phyloP scores from a whole-genome alignment of 2,113 vertebrate genomes.

The Leuciscus idus region DNA sequence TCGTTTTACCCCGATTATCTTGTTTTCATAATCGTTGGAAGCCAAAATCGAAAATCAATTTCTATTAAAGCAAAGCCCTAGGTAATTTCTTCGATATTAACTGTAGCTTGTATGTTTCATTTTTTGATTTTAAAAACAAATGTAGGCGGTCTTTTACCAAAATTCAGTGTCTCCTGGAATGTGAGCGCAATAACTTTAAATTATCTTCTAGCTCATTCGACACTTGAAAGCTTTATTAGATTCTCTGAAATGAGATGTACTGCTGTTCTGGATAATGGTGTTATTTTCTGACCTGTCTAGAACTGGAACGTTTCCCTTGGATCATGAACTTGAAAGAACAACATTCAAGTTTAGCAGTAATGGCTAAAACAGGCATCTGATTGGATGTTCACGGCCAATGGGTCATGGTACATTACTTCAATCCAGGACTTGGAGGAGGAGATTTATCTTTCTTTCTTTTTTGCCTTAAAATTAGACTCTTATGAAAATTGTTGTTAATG shows the following conservation, averaged over 20 bases:
- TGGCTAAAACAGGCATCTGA: constrained; percentile 27
- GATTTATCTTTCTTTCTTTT: constrained; percentile 4
- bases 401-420: constrained; percentile 45
- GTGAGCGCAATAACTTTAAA: neutral
- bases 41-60: no score
- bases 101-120: neutral
- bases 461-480: neutral
- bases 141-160: neutral
- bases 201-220: neutral
- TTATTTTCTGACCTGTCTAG: neutral
- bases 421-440: neutral
- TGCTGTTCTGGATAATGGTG: constrained; percentile 4
- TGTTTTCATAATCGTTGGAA: no score
- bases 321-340: neutral
- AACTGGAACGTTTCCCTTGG: neutral
- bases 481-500: neutral
- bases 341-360: constrained; percentile 32
- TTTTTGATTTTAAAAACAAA: neutral
- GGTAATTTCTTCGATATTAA: neutral
- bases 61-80: no score
- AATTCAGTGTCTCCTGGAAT: neutral
- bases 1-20: no score
- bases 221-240: constrained; percentile 18
- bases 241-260: constrained; percentile 6
- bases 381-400: constrained; percentile 37